Base-by-base conservation (phyloP, 2,113 vertebrate genomes). In the Aegithalos caudatus region DNA sequence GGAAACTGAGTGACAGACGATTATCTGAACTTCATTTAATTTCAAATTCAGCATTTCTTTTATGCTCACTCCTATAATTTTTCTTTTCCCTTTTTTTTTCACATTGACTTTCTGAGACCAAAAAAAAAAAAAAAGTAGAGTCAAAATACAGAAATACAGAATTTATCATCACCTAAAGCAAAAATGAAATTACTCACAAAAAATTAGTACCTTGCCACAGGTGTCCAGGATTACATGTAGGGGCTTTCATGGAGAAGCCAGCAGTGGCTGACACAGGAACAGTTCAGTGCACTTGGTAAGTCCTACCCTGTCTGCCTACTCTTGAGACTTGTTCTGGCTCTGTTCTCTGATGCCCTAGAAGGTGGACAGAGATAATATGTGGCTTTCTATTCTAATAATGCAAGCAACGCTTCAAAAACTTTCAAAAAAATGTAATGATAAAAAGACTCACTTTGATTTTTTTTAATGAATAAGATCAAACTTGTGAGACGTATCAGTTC, bases 1-100 rank as follows among this genome's bases (percentile, higher is more conserved):
- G 44, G 60, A 88, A 92, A 94, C 51, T 40, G 93, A 93, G 82
- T 74, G 82, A 73, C 38, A 92, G 57, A 86, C 88, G 9, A 92
- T 94, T 94, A 92, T 88, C 56, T 92, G 42, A 91, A 95, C 14
- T 92, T 94, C 73, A 91, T 94, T 96, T 88, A 48, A 92, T 92
- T 94, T 93, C 67, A 92, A 44, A 92, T 93, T 88, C 83, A 90
- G 85, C 82, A 83, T 88, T 96, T 92, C 48, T 88, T 94, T 94
- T 78, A 88, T 93, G 31, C 14, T 88, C 33, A 14, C 9, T 88
- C 19, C 50, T 67, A 62, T 66, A 88, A 56, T 93, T 86, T 87
- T 90, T 82, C 62, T 84, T 81, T 54, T 47, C 23, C 27, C 35
- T 90, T 91, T 95, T 91, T 95, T 82, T 62, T 87, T 95, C 74